Percentiles rank a stretch among this genome's conserved stretches.
phyloP scores from a whole-genome alignment of 2,888 invertebrate genomes.

The Graphium colonna region DNA sequence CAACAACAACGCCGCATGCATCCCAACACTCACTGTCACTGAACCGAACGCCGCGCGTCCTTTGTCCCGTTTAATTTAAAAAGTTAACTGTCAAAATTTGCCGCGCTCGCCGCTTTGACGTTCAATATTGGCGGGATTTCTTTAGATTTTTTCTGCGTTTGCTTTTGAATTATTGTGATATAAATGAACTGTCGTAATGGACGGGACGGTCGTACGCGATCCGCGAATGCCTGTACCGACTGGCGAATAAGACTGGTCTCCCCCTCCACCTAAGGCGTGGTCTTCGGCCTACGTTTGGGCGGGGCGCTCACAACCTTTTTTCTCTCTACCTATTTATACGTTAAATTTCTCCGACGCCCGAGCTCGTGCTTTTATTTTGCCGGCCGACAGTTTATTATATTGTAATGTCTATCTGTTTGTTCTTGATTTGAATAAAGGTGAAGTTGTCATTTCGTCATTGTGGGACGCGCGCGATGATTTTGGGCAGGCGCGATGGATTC shows the following conservation, averaged over 20 bases:
- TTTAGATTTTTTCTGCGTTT: constrained; percentile 20
- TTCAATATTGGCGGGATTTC: constrained; percentile 21
- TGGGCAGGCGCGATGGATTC: constrained; percentile 38
- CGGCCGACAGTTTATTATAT: constrained; percentile 61
- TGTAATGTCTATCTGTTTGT: constrained; percentile 65
- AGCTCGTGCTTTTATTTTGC: constrained; percentile 50
- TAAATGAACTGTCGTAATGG: constrained; percentile 27
- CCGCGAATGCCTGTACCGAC: constrained; percentile 61
- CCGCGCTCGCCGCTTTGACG: constrained; percentile 16
- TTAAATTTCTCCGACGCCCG: constrained; percentile 33
- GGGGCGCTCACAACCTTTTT: constrained; percentile 47
- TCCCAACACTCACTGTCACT: constrained; percentile 24
- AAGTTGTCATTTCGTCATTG: constrained; percentile 55
- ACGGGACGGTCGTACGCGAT: constrained; percentile 51
- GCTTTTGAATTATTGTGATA: not conserved
- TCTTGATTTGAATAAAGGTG: constrained; percentile 59
- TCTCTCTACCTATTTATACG: constrained; percentile 53
- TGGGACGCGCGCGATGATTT: constrained; percentile 19
- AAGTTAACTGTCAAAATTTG: constrained; percentile 29
- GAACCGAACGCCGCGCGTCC: constrained; percentile 7
- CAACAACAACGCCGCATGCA: constrained; percentile 21
- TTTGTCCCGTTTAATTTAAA: constrained; percentile 23
- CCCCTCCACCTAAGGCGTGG: constrained; percentile 60
- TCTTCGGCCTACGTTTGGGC: constrained; percentile 43
- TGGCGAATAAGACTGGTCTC: constrained; percentile 54